Percentiles rank a stretch among this genome's conserved stretches.
These are phyloP conservation scores for Aegithalos caudatus DNA, from an alignment of 2,113 vertebrate species.

Conservation along the genomic window DNA sequence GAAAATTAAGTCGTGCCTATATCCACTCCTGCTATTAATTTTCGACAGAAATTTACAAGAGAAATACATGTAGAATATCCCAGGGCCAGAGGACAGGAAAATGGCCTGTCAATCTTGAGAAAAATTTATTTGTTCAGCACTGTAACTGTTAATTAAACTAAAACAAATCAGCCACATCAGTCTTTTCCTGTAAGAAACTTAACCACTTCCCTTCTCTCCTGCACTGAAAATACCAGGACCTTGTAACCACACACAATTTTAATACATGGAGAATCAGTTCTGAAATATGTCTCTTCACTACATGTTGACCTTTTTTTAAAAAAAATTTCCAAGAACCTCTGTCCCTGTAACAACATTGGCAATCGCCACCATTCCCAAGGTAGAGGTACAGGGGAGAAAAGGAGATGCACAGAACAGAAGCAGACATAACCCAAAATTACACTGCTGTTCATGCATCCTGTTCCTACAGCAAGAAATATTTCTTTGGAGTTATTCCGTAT, in stretches of 20 bases:
- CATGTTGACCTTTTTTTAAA: background rate
- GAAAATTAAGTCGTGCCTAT: fast-evolving
- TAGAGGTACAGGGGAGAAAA: background rate
- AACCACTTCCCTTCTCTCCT: background rate
- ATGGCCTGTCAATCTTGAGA: background rate
- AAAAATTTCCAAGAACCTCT: background rate
- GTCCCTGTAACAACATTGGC: background rate
- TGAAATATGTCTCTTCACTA: background rate
- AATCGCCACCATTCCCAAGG: background rate
- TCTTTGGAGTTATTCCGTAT: fast-evolving
- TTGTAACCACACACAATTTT: background rate
- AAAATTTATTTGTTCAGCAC: background rate
- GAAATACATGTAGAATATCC: background rate
- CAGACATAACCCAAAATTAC: background rate
- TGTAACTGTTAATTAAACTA: background rate
- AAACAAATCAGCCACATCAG: background rate
- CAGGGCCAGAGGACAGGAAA: background rate
- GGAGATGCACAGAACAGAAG: background rate
- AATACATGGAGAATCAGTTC: background rate
- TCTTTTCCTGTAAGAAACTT: background rate
- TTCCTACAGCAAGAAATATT: background rate
- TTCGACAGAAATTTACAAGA: background rate
- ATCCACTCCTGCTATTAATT: background rate
- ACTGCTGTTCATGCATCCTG: fast-evolving
- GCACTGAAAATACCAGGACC: background rate